phyloP scores from a whole-genome alignment of 2,113 vertebrate species.

The Colossoma macropomum region DNA sequence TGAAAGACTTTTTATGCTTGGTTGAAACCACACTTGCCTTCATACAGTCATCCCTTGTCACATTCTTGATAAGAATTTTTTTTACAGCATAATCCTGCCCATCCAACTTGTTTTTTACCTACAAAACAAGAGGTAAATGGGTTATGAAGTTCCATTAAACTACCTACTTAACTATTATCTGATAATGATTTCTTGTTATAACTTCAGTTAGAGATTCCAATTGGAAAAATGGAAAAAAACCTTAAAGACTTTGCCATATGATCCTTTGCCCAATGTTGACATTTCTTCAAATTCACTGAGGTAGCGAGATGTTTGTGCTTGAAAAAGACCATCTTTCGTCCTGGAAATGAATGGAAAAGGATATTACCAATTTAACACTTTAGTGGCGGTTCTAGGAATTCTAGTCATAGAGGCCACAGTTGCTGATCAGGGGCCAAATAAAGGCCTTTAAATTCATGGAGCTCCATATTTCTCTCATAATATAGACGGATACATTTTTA shows the following conservation, averaged over 20 bases:
- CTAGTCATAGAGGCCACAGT: too few relatives aligned
- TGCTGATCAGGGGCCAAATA: too few relatives aligned
- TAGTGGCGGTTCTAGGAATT: too few relatives aligned
- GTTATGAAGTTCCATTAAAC: not conserved
- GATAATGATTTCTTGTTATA: too few relatives aligned
- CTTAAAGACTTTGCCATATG: constrained; percentile 95
- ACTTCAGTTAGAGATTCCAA: not conserved
- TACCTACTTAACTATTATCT: not conserved
- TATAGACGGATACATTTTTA: too few relatives aligned
- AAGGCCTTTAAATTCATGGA: too few relatives aligned
- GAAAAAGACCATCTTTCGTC: constrained; percentile 84
- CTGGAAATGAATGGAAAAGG: constrained; percentile 70
- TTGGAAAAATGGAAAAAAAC: constrained; percentile 65
- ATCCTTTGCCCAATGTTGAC: constrained; percentile 87
- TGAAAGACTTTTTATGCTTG: not conserved
- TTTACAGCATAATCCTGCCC: constrained; percentile 95
- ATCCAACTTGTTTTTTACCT: constrained; percentile 97
- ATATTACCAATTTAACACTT: not conserved
- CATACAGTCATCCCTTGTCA: constrained; percentile 90
- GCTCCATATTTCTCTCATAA: too few relatives aligned
- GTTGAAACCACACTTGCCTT: constrained; percentile 79
- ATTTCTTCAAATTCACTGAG: constrained; percentile 95
- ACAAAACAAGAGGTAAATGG: constrained; percentile 44
- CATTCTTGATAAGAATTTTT: constrained; percentile 93
- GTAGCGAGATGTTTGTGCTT: constrained; percentile 93